These are phyloP conservation scores for Palaemon carinicauda DNA, from an alignment of 1,140 invertebrate genomes.

Conservation along the genomic window DNA sequence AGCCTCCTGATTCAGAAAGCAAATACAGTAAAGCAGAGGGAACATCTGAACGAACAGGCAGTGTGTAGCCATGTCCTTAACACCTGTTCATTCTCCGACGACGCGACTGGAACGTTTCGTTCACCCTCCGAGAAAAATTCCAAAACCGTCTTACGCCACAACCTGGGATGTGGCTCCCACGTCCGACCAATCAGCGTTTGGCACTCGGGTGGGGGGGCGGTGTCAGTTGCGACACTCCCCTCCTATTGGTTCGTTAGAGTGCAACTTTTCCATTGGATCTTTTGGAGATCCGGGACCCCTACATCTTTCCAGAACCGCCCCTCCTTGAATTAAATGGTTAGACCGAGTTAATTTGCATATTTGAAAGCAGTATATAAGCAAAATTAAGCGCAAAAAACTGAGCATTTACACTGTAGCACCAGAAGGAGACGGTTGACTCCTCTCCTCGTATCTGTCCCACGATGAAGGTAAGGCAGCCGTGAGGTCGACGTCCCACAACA, in stretches of 20 bases:
- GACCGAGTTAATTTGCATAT: constrained; percentile 54
- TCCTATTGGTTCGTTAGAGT: constrained; percentile 28
- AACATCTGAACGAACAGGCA: too few relatives aligned
- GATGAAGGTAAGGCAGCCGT: neutral
- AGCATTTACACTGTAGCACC: constrained; percentile 43
- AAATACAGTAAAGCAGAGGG: too few relatives aligned
- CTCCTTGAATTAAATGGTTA: constrained; percentile 52
- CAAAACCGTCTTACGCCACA: constrained; percentile 5
- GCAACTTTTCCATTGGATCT: constrained; percentile 39
- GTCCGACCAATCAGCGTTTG: constrained; percentile 23
- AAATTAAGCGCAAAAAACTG: constrained; percentile 43
- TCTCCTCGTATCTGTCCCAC: neutral
- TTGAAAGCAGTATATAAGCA: constrained; percentile 53
- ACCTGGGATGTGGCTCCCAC: neutral
- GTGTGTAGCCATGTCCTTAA: too few relatives aligned
- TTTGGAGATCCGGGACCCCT: constrained; percentile 51
- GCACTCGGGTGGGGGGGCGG: neutral
- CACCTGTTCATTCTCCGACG: neutral
- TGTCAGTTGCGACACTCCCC: neutral
- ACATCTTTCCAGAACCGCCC: constrained; percentile 32
- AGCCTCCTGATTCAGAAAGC: too few relatives aligned
- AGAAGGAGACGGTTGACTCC: constrained; percentile 6
- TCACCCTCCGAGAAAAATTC: neutral
- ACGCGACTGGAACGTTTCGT: neutral
- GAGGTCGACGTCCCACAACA: neutral